Evolutionary conservation across 37 sponge, comb jelly and placozoan species (phyloP), one percentile per base, ranked within the genome.

Genomic region (Lycopodina hypogea): DNA sequence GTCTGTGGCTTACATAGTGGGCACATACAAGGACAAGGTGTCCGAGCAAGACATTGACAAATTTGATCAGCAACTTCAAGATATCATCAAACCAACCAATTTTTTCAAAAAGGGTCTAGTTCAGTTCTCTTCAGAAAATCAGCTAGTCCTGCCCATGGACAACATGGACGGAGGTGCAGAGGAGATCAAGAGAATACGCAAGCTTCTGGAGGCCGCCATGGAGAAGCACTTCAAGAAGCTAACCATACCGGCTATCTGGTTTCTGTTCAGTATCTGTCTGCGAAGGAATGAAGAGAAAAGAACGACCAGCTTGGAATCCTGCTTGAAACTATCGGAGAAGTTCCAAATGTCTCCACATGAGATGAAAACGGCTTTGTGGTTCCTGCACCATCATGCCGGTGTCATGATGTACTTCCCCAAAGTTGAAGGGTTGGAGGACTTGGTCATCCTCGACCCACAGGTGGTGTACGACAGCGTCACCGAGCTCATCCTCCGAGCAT

Each of bases 401-500:
- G 8, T 58, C 23, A 33, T 76, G 24, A 60, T 76, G 76, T 60
- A 76, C 76, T 76, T 40, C 42, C 62, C 60, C 11, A n/a, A 35
- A 14, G 42, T 76, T 38, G 42, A 40, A 4, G 62, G 3, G 40
- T 23, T 76, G 23, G 17, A 73, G 56, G 62, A 76, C 34, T 22
- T 60, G 6, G 62, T 76, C n/a, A 76, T 76, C 21, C 11, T 33
- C 56, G 62, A 76, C n/a, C 26, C 42, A 76, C 76, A 76, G 34
- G 36, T 76, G 1, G 28, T 76, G 17, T 76, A 52, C 21, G 62
- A 58, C 42, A 58, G 76, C 34, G 62, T 76, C 2, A 60, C 62
- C 17, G 12, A 58, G 2, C 15, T 76, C 40, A 76, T 76, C 1
- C 9, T 76, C 33, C 58, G 56, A 18, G 33, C 76, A 42, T 73